Evolutionary conservation across 2,888 invertebrate genomes (phyloP), one percentile per base, ranked within the genome.

Genomic region (Nomada flava): DNA sequence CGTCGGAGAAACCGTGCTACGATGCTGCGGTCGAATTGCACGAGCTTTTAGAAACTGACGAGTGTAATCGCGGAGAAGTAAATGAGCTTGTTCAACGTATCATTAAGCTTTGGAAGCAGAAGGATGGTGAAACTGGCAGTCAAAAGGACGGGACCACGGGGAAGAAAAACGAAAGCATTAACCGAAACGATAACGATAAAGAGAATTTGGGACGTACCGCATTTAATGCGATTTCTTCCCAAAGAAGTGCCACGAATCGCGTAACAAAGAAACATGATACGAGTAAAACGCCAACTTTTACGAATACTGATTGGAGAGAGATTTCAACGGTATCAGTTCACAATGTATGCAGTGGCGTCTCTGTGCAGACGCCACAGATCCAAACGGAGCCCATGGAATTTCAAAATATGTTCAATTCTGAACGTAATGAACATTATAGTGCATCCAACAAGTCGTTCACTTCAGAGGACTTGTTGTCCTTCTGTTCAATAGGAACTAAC

Each of bases 1-100:
- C 65, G 18, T 62, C 78, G 72, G 79, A 79, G 13, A 88, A 83
- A 65, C 69, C 36, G 7, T 86, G 83, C 60, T 88, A 89, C 81
- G 59, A 84, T 42, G 69, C 69, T 20, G 62, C 88, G 7, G 83
- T 76, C 10, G 60, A 64, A 18, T 69, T 91, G 72, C 73, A 79
- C 63, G 74, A 79, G 20, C 80, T 87, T 15, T 42, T 90, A 64
- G 82, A 90, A 53, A 20, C 1, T 2, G 53, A 63, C 0, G 18
- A 10, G 3, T 50, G 72, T 20, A 2, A 60, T 47, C 63, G 18
- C 7, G 44, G 63, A 26, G 52, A 15, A 57, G 50, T 53, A 1
- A 36, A 5, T 0, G 5, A 2, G 1, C n/a, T 62, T 4, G 0
- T 79, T 0, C 42, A 20, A 7, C 10, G 52, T 11, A 26, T 80